Conservation (phyloP, 2,797 vertebrate species). For the Botia almorhae region DNA sequence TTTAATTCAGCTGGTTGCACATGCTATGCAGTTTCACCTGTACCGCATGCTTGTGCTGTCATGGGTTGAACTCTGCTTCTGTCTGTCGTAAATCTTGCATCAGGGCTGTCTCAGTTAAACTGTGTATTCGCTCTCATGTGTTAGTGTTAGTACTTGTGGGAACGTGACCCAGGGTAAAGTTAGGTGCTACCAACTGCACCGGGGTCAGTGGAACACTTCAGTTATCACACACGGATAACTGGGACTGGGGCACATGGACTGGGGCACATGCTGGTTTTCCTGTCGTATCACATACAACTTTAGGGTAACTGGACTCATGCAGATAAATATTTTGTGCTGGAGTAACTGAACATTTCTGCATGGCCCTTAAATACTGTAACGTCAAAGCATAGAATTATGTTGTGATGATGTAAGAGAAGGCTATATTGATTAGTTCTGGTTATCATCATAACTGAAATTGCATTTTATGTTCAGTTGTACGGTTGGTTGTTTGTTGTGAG, state of each 20-base stretch:
- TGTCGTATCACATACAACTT: slow-evolving; percentile 57
- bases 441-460: not conserved
- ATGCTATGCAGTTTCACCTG: slow-evolving; percentile 34
- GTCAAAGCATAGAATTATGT: slow-evolving; percentile 1
- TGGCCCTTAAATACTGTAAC: slow-evolving; percentile 29
- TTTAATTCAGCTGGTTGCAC: slow-evolving; percentile 55
- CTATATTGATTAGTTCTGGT: not conserved
- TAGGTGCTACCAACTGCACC: not conserved
- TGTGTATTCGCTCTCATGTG: not conserved
- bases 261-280: slow-evolving; percentile 41
- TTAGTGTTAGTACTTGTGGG: slow-evolving; percentile 11
- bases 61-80: not conserved
- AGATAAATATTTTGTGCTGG: slow-evolving; percentile 23
- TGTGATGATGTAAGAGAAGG: not conserved
- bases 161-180: slow-evolving; percentile 4
- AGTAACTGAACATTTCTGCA: slow-evolving; percentile 12
- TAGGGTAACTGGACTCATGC: slow-evolving; percentile 57
- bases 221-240: not conserved
- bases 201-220: slow-evolving; percentile 45
- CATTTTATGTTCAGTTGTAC: not conserved
- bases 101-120: slow-evolving; percentile 7
- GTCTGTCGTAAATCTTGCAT: slow-evolving; percentile 19
- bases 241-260: not conserved
- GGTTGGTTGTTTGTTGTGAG: not conserved
- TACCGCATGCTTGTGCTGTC: not conserved